Percentiles rank a stretch among this genome's conserved stretches.
Conservation (phyloP, 2,113 vertebrate species). For the Leucoraja erinaceus region DNA sequence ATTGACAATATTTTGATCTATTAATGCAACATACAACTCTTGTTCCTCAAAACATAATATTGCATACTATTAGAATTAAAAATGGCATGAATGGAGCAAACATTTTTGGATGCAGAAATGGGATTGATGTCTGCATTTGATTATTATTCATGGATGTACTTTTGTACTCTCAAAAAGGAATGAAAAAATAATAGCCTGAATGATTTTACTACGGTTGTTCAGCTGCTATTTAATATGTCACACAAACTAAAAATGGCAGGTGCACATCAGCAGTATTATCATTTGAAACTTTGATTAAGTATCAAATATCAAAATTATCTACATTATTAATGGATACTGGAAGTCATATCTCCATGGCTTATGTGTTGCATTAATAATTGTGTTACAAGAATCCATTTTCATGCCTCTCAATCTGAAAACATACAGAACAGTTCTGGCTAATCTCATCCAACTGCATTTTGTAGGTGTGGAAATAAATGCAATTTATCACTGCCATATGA, state of each 20-base stretch:
- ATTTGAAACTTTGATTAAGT: not conserved
- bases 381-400: not conserved
- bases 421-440: not conserved
- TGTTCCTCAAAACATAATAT: not conserved
- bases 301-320: not conserved
- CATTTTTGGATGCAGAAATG: not conserved
- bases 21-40: not conserved
- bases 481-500: not conserved
- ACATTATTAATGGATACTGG: not conserved
- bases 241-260: not conserved
- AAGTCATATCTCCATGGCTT: not conserved
- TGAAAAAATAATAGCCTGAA: not conserved
- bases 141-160: not conserved
- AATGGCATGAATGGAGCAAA: not conserved
- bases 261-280: not conserved
- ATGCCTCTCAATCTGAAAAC: not conserved
- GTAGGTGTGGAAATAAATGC: constrained; percentile 23
- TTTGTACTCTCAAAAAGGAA: not conserved
- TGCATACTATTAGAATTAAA: not conserved
- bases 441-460: not conserved
- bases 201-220: not conserved
- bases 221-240: not conserved
- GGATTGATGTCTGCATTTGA: not conserved
- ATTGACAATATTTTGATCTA: not conserved
- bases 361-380: not conserved